Evolutionary conservation across 2,113 vertebrate species (phyloP).

Genomic region (Philantomba maxwellii): DNA sequence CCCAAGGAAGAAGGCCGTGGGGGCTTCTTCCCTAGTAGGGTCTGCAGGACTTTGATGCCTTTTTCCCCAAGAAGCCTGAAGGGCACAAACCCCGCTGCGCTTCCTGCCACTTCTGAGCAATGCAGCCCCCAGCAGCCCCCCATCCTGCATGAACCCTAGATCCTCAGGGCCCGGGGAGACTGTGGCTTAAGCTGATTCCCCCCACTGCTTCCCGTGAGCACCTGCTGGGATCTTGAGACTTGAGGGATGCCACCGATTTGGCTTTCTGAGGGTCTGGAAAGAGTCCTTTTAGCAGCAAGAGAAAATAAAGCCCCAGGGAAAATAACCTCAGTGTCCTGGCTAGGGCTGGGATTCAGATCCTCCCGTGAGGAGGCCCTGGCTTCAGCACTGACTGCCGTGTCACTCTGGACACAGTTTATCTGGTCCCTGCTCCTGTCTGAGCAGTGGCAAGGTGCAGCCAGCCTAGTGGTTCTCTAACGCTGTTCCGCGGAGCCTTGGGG

Average conservation of each 20-base stretch:
- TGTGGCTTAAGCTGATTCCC: background rate
- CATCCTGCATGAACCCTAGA: background rate
- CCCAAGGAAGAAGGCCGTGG: background rate
- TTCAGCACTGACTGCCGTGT: background rate
- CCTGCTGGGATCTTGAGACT: background rate
- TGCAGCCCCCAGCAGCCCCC: background rate
- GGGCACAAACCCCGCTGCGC: too few relatives aligned
- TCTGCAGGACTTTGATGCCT: background rate
- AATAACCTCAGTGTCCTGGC: accelerated
- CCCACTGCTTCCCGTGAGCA: background rate
- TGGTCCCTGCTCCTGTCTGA: background rate
- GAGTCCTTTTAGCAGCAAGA: background rate
- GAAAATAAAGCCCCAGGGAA: background rate
- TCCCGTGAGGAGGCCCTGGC: background rate
- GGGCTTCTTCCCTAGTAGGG: background rate
- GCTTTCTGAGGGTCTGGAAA: background rate
- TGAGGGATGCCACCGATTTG: background rate
- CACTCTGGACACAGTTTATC: background rate
- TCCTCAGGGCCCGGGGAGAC: background rate
- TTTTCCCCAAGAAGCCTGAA: background rate
- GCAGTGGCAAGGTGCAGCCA: background rate
- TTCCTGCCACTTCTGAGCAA: background rate
- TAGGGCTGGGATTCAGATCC: background rate
- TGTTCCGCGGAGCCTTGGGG: background rate
- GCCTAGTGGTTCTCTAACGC: background rate